phyloP scores from a whole-genome alignment of 2,113 vertebrate species.

The Phalacrocorax pelagicus region DNA sequence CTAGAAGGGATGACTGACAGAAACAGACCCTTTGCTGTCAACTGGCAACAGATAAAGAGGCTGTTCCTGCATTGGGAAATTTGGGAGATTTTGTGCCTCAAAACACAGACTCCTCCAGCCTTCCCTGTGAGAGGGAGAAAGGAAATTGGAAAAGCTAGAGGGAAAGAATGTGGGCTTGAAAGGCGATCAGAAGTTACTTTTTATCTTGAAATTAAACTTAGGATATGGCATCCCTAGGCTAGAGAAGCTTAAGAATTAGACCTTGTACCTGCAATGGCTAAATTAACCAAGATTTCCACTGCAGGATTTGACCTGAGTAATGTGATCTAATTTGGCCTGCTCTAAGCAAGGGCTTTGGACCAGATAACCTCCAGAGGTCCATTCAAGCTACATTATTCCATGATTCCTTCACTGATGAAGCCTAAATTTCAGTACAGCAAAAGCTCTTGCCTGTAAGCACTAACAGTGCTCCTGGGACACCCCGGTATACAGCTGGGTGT shows the following conservation, averaged over 20 bases:
- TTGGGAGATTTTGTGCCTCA: not conserved
- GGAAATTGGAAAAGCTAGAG: not conserved
- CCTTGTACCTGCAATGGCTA: not conserved
- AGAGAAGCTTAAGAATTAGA: not conserved
- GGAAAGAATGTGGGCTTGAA: not conserved
- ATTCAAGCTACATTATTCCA: not conserved
- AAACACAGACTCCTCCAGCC: not conserved
- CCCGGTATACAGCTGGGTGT: rapidly evolving
- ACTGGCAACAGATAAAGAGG: not conserved
- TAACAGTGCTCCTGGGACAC: rapidly evolving
- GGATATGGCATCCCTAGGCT: not conserved
- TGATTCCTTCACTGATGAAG: not conserved
- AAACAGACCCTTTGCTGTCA: not conserved
- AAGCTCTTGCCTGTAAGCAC: not conserved
- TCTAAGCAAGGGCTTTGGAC: not conserved
- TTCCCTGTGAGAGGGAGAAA: not conserved
- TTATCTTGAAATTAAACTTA: not conserved
- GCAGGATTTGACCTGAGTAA: not conserved
- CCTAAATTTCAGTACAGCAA: not conserved
- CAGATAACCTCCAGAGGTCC: not conserved
- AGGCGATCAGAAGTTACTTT: not conserved
- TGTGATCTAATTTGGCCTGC: not conserved
- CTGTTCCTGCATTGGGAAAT: not conserved
- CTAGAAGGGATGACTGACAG: not conserved
- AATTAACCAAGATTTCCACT: not conserved